Conservation (phyloP, 2,113 vertebrate genomes). For the Oryzias javanicus region DNA sequence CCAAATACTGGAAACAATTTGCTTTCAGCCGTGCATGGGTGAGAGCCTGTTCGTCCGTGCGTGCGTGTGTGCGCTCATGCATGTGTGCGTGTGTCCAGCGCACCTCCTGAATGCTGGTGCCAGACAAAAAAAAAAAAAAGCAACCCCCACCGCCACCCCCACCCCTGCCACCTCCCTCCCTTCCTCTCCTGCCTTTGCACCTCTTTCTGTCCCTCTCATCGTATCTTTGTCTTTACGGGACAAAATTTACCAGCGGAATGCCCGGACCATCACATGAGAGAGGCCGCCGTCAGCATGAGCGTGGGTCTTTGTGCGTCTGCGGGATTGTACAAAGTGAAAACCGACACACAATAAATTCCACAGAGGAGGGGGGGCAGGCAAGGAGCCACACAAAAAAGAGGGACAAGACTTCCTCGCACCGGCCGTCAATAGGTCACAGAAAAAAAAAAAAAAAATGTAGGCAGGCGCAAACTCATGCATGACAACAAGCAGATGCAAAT, state of each 20-base stretch:
- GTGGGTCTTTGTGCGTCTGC: slow-evolving; percentile 6
- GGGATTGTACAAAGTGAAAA: slow-evolving; percentile 39
- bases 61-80: slow-evolving; percentile 44
- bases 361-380: slow-evolving; percentile 29
- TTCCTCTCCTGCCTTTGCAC: slow-evolving; percentile 42
- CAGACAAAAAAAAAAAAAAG: slow-evolving; percentile 69
- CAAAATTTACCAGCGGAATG: slow-evolving; percentile 91
- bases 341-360: slow-evolving; percentile 59
- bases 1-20: slow-evolving; percentile 1
- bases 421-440: slow-evolving; percentile 45
- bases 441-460: slow-evolving; percentile 33
- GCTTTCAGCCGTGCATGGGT: slow-evolving; percentile 15
- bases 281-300: slow-evolving; percentile 61
- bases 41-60: slow-evolving; percentile 16
- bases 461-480: slow-evolving; percentile 44
- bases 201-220: slow-evolving; percentile 34
- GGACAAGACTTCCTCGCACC: slow-evolving; percentile 40
- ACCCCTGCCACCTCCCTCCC: slow-evolving; percentile 63
- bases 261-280: slow-evolving; percentile 80
- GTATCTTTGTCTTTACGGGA: slow-evolving; percentile 76
- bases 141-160: slow-evolving; percentile 64
- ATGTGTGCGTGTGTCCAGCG: slow-evolving; percentile 54
- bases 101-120: slow-evolving; percentile 72
- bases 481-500: slow-evolving; percentile 60
- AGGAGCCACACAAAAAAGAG: slow-evolving; percentile 49